A percentile compares a stretch with the other conserved stretches of the same genome.
Evolutionary conservation across 2,888 invertebrate species (phyloP).

Genomic region (Chrysolina oricalcia): DNA sequence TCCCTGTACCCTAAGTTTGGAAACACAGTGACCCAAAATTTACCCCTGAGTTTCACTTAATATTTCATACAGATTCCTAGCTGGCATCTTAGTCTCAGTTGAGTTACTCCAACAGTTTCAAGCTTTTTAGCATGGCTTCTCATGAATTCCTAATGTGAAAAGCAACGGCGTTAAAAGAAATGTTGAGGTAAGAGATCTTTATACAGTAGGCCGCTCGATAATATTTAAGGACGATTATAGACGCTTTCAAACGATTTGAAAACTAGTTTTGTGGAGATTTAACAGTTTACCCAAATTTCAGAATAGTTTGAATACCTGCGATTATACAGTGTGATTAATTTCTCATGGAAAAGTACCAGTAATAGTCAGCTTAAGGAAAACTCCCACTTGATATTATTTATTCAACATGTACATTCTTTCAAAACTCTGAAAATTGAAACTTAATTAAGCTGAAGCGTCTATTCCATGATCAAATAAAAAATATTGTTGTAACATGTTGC

Average conservation of each 20-base stretch:
- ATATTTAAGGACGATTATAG: not conserved
- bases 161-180: not conserved
- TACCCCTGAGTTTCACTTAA: not conserved
- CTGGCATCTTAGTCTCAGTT: constrained; percentile 2
- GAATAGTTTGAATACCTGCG: too few relatives aligned
- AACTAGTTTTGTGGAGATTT: too few relatives aligned
- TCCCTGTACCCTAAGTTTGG: not conserved
- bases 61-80: constrained; percentile 4
- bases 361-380: too few relatives aligned
- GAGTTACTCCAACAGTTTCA: constrained; percentile 4
- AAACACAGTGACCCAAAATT: not conserved
- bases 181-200: not conserved
- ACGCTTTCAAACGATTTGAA: not conserved
- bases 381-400: too few relatives aligned
- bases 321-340: too few relatives aligned
- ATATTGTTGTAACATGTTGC: too few relatives aligned
- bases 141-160: constrained; percentile 2
- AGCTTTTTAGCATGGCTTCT: constrained; percentile 9
- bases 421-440: too few relatives aligned
- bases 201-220: not conserved
- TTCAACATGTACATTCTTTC: too few relatives aligned
- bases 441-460: too few relatives aligned
- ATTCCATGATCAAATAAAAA: too few relatives aligned
- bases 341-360: too few relatives aligned
- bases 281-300: too few relatives aligned